phyloP scores from a whole-genome alignment of 2,888 invertebrate species.

The Nemotelus nigrinus region DNA sequence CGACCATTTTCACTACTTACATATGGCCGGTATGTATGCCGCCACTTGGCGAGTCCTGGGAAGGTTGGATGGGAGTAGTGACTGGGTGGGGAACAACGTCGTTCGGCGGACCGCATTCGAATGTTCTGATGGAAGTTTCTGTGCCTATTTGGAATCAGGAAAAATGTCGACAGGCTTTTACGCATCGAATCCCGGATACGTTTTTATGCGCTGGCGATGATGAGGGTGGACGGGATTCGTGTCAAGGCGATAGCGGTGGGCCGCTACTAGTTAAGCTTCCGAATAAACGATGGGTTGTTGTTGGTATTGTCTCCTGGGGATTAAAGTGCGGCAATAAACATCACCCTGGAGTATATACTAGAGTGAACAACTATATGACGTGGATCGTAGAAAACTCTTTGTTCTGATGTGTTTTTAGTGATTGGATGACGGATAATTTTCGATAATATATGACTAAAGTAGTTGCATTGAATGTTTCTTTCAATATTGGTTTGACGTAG shows the following conservation, averaged over 20 bases:
- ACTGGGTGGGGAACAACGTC: slow-evolving; percentile 83
- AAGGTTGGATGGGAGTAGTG: slow-evolving; percentile 72
- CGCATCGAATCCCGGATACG: slow-evolving; percentile 73
- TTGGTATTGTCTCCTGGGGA: slow-evolving; percentile 89
- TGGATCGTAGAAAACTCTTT: slow-evolving; percentile 64
- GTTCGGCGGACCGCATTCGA: slow-evolving; percentile 77
- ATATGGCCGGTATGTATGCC: slow-evolving; percentile 89
- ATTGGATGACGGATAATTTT: not conserved
- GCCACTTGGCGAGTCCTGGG: slow-evolving; percentile 70
- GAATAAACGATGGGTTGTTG: slow-evolving; percentile 79
- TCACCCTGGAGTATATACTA: slow-evolving; percentile 82
- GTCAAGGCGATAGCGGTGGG: slow-evolving; percentile 76
- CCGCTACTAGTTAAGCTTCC: slow-evolving; percentile 79
- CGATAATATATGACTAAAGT: too few species aligned
- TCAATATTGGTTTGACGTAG: too few species aligned
- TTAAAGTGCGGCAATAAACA: slow-evolving; percentile 79
- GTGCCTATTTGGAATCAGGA: slow-evolving; percentile 81
- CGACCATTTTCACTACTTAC: slow-evolving; percentile 78
- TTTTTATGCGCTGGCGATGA: slow-evolving; percentile 80
- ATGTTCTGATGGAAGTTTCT: slow-evolving; percentile 78
- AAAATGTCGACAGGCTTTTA: slow-evolving; percentile 72
- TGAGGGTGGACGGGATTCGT: slow-evolving; percentile 83
- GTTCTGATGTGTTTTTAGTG: slow-evolving; percentile 52
- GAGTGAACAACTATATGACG: slow-evolving; percentile 67
- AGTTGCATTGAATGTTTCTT: too few species aligned